Base-by-base conservation (phyloP, 2,888 invertebrate genomes). In the Nesidiocoris tenuis region DNA sequence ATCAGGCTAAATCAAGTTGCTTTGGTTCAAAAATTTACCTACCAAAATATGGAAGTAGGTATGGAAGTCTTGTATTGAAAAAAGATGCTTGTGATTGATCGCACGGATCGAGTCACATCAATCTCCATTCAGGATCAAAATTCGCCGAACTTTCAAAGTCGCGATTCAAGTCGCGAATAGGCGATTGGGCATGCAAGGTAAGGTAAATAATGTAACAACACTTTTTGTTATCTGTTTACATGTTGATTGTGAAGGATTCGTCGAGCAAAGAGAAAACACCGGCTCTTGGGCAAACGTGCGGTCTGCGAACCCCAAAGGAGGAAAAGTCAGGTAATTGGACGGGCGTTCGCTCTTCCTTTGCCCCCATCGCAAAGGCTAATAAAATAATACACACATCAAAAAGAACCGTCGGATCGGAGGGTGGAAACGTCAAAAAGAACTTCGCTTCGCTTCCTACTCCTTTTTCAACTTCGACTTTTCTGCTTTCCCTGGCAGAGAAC, bases 371-470 rank as follows among this genome's bases (percentile, higher is more conserved):
- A 18, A 18, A 72, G 39, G 54, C 75, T 75, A 75, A 75, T 75
- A 75, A 75, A 75, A 75, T 75, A 75, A 75, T 75, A 75, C 75
- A 67, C 75, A 67, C 75, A 75, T 75, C 75, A 75, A 75, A 75
- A 75, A 67, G 75, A 57, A 59, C 65, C 67, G 75, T 67, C 75
- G 39, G 75, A 24, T n/a, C 70, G 56, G 39, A 23, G 59, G 24
- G 57, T 19, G 72, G 54, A 75, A 75, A 66, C 59, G 75, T 67
- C 66, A 75, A 67, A 75, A 67, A 55, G 39, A 19, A 54, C 56
- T 64, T 19, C 12, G 12, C 25, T 72, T 56, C 19, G 65, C 24
- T 65, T 5, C 25, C 65, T 2, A 1, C 25, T 55, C 55, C 55
- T 56, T 67, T 18, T 67, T 55, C 70, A n/a, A 22, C n/a, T 25